These are phyloP conservation scores for Tinea trinotella DNA, from an alignment of 2,888 invertebrate species.

Conservation along the genomic window DNA sequence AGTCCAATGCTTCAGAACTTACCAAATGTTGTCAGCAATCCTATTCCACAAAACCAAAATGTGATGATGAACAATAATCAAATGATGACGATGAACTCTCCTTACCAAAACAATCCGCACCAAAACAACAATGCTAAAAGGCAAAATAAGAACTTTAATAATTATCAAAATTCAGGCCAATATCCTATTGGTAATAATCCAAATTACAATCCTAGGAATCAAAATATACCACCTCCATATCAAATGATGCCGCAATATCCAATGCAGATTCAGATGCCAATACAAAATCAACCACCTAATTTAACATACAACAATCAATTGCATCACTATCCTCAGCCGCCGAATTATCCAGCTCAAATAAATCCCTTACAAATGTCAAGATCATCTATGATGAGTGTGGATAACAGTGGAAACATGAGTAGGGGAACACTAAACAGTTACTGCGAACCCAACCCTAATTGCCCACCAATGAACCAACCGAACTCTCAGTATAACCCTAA, in stretches of 20 bases:
- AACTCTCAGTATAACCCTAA: slow-evolving; percentile 44
- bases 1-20: slow-evolving; percentile 62
- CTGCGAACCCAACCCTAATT: slow-evolving; percentile 43
- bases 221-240: slow-evolving; percentile 34
- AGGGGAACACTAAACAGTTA: slow-evolving; percentile 53
- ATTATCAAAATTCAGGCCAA: slow-evolving; percentile 39
- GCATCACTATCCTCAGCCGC: slow-evolving; percentile 46
- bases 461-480: slow-evolving; percentile 39
- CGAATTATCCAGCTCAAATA: slow-evolving; percentile 48
- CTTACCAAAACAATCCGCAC: slow-evolving; percentile 37
- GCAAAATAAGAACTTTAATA: slow-evolving; percentile 43
- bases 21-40: slow-evolving; percentile 33
- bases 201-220: background rate
- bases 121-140: slow-evolving; percentile 47
- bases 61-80: slow-evolving; percentile 42
- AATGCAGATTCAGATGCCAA: slow-evolving; percentile 44
- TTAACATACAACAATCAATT: slow-evolving; percentile 47
- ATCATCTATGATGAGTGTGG: slow-evolving; percentile 63
- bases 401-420: slow-evolving; percentile 57
- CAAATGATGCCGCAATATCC: slow-evolving; percentile 52
- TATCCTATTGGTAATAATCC: slow-evolving; percentile 25
- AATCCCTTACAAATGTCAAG: slow-evolving; percentile 59
- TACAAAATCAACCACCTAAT: slow-evolving; percentile 37
- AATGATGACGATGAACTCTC: slow-evolving; percentile 25
- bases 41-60: slow-evolving; percentile 34